These are phyloP conservation scores for Tokudaia tokunoshimensis DNA, from an alignment of 2,797 vertebrate species.

Conservation along the genomic window DNA sequence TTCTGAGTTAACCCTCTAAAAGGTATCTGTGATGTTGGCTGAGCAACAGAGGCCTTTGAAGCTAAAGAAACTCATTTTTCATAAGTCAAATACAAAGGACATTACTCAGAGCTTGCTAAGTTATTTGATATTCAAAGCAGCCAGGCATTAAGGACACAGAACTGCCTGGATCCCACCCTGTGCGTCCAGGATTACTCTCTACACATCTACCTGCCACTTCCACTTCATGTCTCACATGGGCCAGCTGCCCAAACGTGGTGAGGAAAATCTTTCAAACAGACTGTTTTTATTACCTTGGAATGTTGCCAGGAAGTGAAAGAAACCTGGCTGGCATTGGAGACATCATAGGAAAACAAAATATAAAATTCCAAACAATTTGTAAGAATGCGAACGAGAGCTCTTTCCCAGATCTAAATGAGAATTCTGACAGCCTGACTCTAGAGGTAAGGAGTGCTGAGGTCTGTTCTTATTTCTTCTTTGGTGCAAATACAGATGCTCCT, in stretches of 20 bases:
- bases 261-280: background rate
- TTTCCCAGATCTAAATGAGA: background rate
- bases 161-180: background rate
- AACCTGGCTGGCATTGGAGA: background rate
- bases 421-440: background rate
- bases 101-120: conserved; percentile 32
- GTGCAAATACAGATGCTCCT: background rate
- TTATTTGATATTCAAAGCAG: conserved; percentile 66
- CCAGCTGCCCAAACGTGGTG: conserved; percentile 2
- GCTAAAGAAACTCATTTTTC: conserved; percentile 63
- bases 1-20: conserved; percentile 67
- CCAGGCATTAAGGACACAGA: background rate
- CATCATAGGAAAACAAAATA: conserved; percentile 24
- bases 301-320: conserved; percentile 62
- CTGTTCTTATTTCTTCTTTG: conserved; percentile 4
- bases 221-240: background rate
- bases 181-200: background rate
- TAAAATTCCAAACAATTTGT: conserved; percentile 57
- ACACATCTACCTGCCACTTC: conserved; percentile 17
- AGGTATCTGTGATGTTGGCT: conserved; percentile 56
- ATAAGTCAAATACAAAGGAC: conserved; percentile 66
- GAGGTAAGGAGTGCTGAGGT: background rate
- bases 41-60: conserved; percentile 61
- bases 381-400: conserved; percentile 24
- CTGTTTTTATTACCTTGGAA: conserved; percentile 57